Conservation (phyloP, 2,797 vertebrate genomes). For the Huso huso region DNA sequence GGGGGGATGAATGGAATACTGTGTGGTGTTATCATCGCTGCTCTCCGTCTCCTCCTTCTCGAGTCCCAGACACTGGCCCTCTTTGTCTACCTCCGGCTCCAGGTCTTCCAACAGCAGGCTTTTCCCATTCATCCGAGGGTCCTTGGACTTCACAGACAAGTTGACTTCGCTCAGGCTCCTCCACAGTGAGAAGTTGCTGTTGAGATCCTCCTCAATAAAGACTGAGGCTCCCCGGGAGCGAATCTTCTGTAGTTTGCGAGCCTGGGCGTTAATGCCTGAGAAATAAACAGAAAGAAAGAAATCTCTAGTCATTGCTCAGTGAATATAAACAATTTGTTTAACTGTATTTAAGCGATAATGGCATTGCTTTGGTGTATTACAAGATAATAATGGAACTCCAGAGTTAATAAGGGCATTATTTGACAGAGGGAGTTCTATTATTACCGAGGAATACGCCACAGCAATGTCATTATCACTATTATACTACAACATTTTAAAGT, state of each 20-base stretch:
- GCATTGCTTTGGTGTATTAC: background rate
- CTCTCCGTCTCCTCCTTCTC: constrained; percentile 66
- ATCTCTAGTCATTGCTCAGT: background rate
- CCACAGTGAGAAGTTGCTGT: constrained; percentile 42
- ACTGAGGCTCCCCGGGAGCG: constrained; percentile 61
- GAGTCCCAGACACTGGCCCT: constrained; percentile 44
- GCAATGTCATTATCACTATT: no score
- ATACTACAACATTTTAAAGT: no score
- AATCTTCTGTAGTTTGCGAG: constrained; percentile 68
- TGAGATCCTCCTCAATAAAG: constrained; percentile 28
- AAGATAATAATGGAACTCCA: no score
- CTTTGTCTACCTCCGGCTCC: constrained; percentile 42
- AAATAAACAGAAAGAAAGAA: background rate
- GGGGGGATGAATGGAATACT: constrained; percentile 71
- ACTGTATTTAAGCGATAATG: constrained; percentile 11
- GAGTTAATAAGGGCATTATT: no score
- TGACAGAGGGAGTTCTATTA: no score
- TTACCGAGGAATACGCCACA: no score
- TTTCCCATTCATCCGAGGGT: constrained; percentile 10
- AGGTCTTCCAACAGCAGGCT: constrained; percentile 17
- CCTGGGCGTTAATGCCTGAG: constrained; percentile 72
- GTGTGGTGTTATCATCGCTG: constrained; percentile 60
- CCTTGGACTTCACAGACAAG: constrained; percentile 37
- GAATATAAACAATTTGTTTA: no score
- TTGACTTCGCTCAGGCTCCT: constrained; percentile 63